Evolutionary conservation across 1,140 invertebrate species (phyloP), one percentile per base, ranked within the genome.

Genomic region (Trissolcus basalis): DNA sequence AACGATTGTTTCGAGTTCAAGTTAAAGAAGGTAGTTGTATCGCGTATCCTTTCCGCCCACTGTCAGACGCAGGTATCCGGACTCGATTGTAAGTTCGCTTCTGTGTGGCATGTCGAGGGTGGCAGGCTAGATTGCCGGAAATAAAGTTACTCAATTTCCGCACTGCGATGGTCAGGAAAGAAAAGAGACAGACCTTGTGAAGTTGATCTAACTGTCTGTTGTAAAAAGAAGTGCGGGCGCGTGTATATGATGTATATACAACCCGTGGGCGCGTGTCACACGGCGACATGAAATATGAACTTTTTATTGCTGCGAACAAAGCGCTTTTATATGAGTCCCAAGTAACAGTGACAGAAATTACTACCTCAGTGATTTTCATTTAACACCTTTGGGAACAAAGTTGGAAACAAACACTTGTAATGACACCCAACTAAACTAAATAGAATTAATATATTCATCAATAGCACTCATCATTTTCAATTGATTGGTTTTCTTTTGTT

Each of bases 121-220:
- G 50, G 51, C 60, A 65, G 65, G 48, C 48, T 56, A 71, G 54
- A 75, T 71, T 74, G 63, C 67, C 77, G 77, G 77, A 79, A 79
- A 79, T 79, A 79, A 79, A 79, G 77, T 79, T 75, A 79, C 68
- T 71, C 71, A 79, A 79, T 75, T 79, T 79, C 68, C 77, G 59
- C 55, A 48, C 72, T 72, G 59, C 55, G 58, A 79, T 75, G 77
- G 58, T 65, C 64, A 68, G 64, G 60, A 61, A 76, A 72, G 72
- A 75, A 79, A 71, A 68, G 63, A 63, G 63, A 61, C 60, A 65
- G 59, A 70, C 72, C 60, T 61, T 59, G 55, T 65, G 60, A 72
- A 64, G 75, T 72, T 58, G 48, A 54, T 48, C 45, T 60, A 69
- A 78, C 68, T 78, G 72, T 69, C 48, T 14, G 59, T 12, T 16